phyloP scores from a whole-genome alignment of 1,140 invertebrate genomes.

The Monomorium pharaonis region DNA sequence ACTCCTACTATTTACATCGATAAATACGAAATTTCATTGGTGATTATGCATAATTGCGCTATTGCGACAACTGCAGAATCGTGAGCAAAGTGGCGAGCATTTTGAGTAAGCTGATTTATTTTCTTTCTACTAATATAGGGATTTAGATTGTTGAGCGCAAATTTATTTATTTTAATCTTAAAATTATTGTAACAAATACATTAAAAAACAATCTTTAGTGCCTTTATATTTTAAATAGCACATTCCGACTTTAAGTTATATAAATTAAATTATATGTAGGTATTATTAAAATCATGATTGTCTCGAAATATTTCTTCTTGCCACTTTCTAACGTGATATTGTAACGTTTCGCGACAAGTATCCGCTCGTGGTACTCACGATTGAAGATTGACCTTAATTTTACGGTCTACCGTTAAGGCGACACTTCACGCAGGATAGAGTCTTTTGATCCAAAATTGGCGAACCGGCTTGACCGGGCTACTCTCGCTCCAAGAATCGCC shows the following conservation, averaged over 20 bases:
- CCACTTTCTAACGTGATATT: background rate
- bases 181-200: background rate
- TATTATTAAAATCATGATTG: background rate
- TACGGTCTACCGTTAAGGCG: slow-evolving; percentile 50
- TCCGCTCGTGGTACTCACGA: background rate
- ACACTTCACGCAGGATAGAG: slow-evolving; percentile 59
- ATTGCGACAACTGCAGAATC: background rate
- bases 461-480: slow-evolving; percentile 66
- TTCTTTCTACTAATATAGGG: background rate
- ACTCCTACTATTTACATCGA: background rate
- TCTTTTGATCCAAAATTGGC: slow-evolving; percentile 75
- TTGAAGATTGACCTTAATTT: slow-evolving; percentile 43
- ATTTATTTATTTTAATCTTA: background rate
- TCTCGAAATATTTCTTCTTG: background rate
- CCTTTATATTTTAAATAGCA: background rate
- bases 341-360: background rate
- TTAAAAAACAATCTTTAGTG: background rate
- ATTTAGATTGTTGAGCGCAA: background rate
- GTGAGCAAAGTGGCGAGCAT: background rate
- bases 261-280: background rate
- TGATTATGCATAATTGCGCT: slow-evolving; percentile 1
- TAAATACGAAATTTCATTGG: background rate
- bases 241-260: background rate
- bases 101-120: slow-evolving; percentile 13
- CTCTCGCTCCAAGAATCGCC: slow-evolving; percentile 69